Base-by-base conservation (phyloP, 2,888 invertebrate species). In the Seladonia tumulorum region DNA sequence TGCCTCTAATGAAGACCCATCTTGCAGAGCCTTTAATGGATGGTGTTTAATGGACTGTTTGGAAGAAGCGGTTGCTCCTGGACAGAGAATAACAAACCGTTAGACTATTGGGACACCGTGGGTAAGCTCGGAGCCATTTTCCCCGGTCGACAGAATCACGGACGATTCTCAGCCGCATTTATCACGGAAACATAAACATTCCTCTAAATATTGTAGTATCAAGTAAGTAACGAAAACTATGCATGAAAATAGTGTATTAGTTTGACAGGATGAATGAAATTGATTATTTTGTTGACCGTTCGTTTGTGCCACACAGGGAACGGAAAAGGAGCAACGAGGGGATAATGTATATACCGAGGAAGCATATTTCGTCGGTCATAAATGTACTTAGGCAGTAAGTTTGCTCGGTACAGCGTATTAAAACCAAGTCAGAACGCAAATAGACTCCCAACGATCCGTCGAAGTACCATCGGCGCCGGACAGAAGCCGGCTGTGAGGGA, bases 401-500 rank as follows among this genome's bases (percentile, higher is more conserved):
- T 42, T 49, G 25, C 72, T 8, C 29, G 60, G 71, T 49, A 76
- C 16, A 8, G 35, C 57, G 79, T 82, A 87, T 88, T 87, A 85
- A 87, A 87, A 85, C 79, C 79, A 81, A 82, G 85, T 83, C 81
- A 63, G 91, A 86, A 88, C 91, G 81, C 85, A 91, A 92, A 92
- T 91, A 92, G 91, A 91, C 87, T 89, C 87, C 82, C 87, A 88
- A 89, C 89, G 85, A 90, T 90, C 89, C 81, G 88, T 90, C 88
- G 83, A 88, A 91, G 89, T 87, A 87, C 87, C 81, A 91, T 91
- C 87, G 89, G 87, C 88, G 89, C 87, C 85, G 86, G 81, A 76
- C 85, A 79, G 82, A 82, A 79, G 76, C 60, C 86, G 86, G 85
- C 85, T 68, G 78, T 42, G 22, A 49, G 72, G 63, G 63, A 29